A percentile compares a stretch with the other conserved stretches of the same genome.
Conservation (phyloP, 2,113 vertebrate species). For the Alouatta palliata region DNA sequence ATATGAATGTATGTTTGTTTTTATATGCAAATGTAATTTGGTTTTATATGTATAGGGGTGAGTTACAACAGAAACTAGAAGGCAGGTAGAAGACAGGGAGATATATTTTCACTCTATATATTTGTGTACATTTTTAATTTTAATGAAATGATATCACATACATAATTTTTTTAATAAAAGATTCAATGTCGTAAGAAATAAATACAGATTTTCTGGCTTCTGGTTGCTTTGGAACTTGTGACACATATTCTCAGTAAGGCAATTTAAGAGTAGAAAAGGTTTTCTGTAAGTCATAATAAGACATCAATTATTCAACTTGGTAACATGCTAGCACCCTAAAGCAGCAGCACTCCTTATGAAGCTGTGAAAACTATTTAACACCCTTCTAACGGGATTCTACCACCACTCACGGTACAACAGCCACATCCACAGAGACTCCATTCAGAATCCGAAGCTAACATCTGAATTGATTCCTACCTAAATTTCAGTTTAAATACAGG, state of each 20-base stretch:
- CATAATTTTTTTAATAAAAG: not conserved
- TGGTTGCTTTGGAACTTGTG: constrained; percentile 20
- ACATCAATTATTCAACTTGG: constrained; percentile 62
- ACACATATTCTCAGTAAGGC: constrained; percentile 46
- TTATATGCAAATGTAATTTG: not conserved
- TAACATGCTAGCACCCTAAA: constrained; percentile 52
- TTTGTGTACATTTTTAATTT: not conserved
- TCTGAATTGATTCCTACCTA: constrained; percentile 34
- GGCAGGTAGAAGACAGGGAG: not conserved
- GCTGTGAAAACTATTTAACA: constrained; percentile 75
- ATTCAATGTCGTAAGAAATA: not conserved
- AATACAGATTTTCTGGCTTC: constrained; percentile 28
- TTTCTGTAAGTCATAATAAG: constrained; percentile 61
- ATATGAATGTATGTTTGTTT: not conserved
- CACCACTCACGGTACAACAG: not conserved
- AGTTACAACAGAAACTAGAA: not conserved
- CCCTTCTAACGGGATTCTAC: constrained; percentile 66
- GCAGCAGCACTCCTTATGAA: constrained; percentile 51
- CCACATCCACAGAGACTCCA: not conserved
- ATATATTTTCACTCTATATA: not conserved
- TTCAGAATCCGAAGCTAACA: constrained; percentile 36
- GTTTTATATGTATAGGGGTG: not conserved
- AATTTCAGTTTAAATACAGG: constrained; percentile 38
- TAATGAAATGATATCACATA: not conserved
- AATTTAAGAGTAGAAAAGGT: constrained; percentile 57